A percentile compares a stretch with the other conserved stretches of the same genome.
Conservation (phyloP, 1,140 invertebrate genomes). For the Linepithema humile region DNA sequence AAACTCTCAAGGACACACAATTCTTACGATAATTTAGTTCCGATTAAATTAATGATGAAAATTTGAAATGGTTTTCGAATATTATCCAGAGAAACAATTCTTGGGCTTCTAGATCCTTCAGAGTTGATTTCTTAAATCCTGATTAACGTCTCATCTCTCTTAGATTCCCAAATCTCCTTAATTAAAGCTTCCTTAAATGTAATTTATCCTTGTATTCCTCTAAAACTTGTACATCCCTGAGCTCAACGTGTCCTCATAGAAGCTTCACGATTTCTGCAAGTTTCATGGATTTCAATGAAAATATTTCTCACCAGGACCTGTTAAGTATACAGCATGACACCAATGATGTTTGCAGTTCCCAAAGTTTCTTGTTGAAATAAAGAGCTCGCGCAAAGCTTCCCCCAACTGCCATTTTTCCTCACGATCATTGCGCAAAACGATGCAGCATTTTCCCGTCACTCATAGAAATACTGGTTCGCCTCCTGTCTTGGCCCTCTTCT, state of each 20-base stretch:
- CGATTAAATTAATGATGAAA: conserved; percentile 9
- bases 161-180: not conserved
- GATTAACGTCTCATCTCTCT: not conserved
- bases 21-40: not conserved
- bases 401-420: not conserved
- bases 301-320: not conserved
- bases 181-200: not conserved
- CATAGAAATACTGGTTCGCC: conserved; percentile 21
- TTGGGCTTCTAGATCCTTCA: not conserved
- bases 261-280: not conserved
- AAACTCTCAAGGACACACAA: not conserved
- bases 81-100: not conserved
- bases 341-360: no score
- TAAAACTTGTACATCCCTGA: not conserved
- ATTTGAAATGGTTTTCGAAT: not conserved
- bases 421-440: not conserved
- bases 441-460: conserved; percentile 10
- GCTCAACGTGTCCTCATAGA: not conserved
- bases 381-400: not conserved
- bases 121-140: not conserved
- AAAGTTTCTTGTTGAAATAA: no score
- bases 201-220: not conserved
- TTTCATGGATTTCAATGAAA: not conserved
- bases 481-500: not conserved
- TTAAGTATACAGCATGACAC: no score